Evolutionary conservation across 2,113 vertebrate genomes (phyloP).

Genomic region (Motacilla alba): DNA sequence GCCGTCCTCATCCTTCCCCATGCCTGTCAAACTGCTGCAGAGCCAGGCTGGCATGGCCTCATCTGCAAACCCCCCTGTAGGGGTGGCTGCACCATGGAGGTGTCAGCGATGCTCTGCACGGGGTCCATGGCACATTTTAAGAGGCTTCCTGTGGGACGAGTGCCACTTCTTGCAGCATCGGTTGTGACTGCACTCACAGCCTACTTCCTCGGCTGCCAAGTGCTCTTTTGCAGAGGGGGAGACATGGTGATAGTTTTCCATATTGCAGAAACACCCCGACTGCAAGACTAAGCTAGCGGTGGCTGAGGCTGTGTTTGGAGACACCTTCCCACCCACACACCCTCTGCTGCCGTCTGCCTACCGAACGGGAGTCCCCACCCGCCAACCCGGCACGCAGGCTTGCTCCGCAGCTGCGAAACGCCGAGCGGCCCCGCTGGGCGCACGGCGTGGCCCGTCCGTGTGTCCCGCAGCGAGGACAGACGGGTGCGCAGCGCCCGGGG

Average conservation of each 20-base stretch:
- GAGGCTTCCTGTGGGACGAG: background rate
- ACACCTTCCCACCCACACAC: conserved; percentile 47
- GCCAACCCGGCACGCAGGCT: background rate
- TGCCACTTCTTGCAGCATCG: background rate
- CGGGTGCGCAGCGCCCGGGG: rapidly evolving
- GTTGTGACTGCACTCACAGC: background rate
- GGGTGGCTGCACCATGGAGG: background rate
- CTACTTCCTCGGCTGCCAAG: background rate
- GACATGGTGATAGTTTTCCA: background rate
- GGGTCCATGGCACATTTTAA: background rate
- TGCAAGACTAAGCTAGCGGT: conserved; percentile 32
- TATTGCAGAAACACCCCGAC: conserved; percentile 4
- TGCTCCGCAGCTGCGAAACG: background rate
- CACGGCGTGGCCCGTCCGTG: background rate
- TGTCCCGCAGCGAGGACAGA: rapidly evolving
- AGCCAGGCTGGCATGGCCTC: background rate
- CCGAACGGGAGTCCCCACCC: background rate
- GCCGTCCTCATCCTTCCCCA: background rate
- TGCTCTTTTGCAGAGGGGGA: background rate
- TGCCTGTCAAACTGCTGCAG: background rate
- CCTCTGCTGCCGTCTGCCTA: background rate
- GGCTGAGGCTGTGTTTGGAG: conserved; percentile 27
- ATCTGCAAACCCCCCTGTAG: background rate
- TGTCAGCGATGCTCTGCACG: rapidly evolving
- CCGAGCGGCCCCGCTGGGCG: background rate